Base-by-base conservation (phyloP, 2,888 invertebrate genomes). In the Amphipyra berbera region DNA sequence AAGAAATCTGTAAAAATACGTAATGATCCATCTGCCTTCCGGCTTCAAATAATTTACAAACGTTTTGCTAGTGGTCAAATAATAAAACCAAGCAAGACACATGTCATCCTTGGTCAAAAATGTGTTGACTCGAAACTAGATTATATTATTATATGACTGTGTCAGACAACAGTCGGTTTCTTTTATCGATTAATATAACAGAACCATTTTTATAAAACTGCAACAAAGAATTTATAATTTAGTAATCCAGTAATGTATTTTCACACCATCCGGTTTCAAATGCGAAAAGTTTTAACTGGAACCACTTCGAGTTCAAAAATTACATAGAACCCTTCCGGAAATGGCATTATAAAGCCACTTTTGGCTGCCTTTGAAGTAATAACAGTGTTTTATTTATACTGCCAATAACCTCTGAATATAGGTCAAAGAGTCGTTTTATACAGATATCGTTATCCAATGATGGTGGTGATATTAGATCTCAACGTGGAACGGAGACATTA, bases 231-330 rank as follows among this genome's bases (percentile, higher is more conserved):
- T 21, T 21, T 21, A 3, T 21, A 21, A 21, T 21, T 21, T 21
- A 21, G 21, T 7, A 15, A 68, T 35, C 30, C 40, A 14, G 21
- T 21, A 21, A 56, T 47, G 47, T 56, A 41, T 15, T 52, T 41
- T 21, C 50, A 46, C 40, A 38, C 48, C 48, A 46, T 54, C 38
- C 42, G 12, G 41, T 50, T 47, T 37, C 40, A 50, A 71, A 65
- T 59, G 54, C 44, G 55, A 71, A 59, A 69, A 72, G 46, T 65
- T 68, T 71, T 52, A 71, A 71, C 71, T 71, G 50, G 50, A 52
- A 55, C 59, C 59, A 65, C 38, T 69, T 72, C 3, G 40, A 66
- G 47, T 52, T 65, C 60, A 54, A 70, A 65, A 15, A 71, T 50
- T 57, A 64, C 37, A 64, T 68, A 52, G 44, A 53, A 63, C 72